Conservation (phyloP, 1,140 invertebrate genomes). For the Temnothorax nylanderi region DNA sequence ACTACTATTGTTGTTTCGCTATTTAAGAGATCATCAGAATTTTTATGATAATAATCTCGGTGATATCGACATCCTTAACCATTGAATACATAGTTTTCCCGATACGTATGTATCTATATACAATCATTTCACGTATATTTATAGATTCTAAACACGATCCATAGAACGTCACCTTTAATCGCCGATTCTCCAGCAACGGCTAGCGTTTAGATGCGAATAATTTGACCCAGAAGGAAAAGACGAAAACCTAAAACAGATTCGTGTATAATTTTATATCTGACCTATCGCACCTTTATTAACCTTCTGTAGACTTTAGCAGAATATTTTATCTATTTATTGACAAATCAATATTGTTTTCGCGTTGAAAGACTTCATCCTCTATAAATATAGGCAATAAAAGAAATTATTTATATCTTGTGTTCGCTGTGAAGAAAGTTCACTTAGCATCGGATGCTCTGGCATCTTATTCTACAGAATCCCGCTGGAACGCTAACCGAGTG, state of each 20-base stretch:
- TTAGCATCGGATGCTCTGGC: neutral
- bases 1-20: slow-evolving; percentile 28
- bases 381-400: neutral
- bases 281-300: neutral
- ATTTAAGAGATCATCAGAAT: slow-evolving; percentile 47
- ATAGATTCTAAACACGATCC: slow-evolving; percentile 29
- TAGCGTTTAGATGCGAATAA: neutral
- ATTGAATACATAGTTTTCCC: slow-evolving; percentile 35
- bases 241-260: neutral
- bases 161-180: slow-evolving; percentile 9
- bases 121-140: slow-evolving; percentile 35
- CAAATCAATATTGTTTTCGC: neutral
- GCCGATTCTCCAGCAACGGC: neutral
- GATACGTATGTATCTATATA: slow-evolving; percentile 44
- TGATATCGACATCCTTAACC: slow-evolving; percentile 39
- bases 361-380: neutral
- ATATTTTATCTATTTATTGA: neutral
- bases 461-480: neutral
- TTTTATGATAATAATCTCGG: slow-evolving; percentile 38
- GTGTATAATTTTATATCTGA: slow-evolving; percentile 2
- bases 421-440: neutral
- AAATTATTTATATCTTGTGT: neutral
- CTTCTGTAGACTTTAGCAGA: neutral
- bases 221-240: neutral
- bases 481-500: slow-evolving; percentile 8